Base-by-base conservation (phyloP, 2,113 vertebrate species). In the Turnix velox region DNA sequence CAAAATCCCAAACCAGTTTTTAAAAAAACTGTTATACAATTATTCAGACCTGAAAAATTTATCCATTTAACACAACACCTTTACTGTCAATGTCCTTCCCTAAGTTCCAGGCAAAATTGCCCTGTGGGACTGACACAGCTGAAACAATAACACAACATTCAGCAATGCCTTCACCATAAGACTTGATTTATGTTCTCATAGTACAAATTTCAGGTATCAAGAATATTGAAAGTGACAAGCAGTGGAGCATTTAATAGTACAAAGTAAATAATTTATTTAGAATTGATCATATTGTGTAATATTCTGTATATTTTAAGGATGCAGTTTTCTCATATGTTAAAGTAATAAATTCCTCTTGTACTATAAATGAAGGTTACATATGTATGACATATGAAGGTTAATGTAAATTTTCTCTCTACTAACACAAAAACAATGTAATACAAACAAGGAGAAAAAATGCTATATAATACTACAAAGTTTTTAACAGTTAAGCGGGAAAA, bases 321-420 rank as follows among this genome's bases (percentile, higher is more conserved):
- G 27, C 15, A 91, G 55, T 48, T 92, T 95, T 78, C 74, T 93
- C 85, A 40, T 69, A 46, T 83, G 84, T 78, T 94, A 92, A 92
- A 92, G 74, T 91, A 96, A 97, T 96, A 92, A 94, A 37, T 94
- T 51, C 94, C 90, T 89, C 77, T 83, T 92, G 90, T 35, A 88
- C 84, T 67, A 73, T 88, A 92, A 96, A 92, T 91, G 87, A n/a
- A n/a, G n/a, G n/a, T n/a, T n/a, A n/a, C n/a, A n/a, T n/a, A n/a
- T n/a, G n/a, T n/a, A n/a, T n/a, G n/a, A n/a, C n/a, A 94, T 76
- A 94, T 52, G 48, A 90, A 92, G 28, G 65, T 84, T 87, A 89
- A 88, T 79, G 68, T 91, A 96, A 81, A 78, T 95, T 91, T 96
- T 89, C 57, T 39, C 39, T 87, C 59, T 85, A 89, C 68, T 35